Evolutionary conservation across 1,140 invertebrate genomes (phyloP), one percentile per base, ranked within the genome.

Genomic region (Ostrea denselamellosa): DNA sequence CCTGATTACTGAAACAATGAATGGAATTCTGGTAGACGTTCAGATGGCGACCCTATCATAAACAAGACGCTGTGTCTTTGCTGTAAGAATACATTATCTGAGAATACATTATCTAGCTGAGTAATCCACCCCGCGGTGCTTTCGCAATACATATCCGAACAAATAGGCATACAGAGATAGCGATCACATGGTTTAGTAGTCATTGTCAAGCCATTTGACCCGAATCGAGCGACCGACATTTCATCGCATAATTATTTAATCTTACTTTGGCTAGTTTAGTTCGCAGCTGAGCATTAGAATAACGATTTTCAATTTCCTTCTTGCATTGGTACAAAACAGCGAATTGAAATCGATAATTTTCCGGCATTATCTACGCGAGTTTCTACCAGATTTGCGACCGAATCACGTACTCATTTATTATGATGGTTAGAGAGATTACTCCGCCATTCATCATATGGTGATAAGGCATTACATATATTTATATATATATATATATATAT

Each of bases 271-370:
- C 28, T 8, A 77, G 9, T 77, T 77, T 34, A 77, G 28, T 77
- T 77, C 28, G 25, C 68, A 77, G 14, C 12, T 14, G 28, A 25
- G 25, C 28, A 34, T 8, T n/a, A 77, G 22, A 34, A 12, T 77
- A 77, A 77, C 68, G 68, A 77, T 77, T 77, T 77, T 34, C 25
- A 25, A 77, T 77, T 77, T 77, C 68, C 68, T 77, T 10, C 12
- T 77, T 34, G 68, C 25, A 28, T 14, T 77, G 22, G 68, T 25
- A 77, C 68, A 77, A 14, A 77, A 77, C 25, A 77, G 25, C 22
- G 25, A 77, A 25, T 14, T 28, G 12, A 77, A 77, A 77, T 77
- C 68, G 14, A 77, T 77, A 28, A 34, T 77, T 25, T 77, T 77
- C 68, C 25, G 68, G 68, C 14, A 22, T 77, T 28, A 77, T 77